These are phyloP conservation scores for Cheirogaleus major DNA, from an alignment of 2,797 vertebrate genomes.

Conservation along the genomic window DNA sequence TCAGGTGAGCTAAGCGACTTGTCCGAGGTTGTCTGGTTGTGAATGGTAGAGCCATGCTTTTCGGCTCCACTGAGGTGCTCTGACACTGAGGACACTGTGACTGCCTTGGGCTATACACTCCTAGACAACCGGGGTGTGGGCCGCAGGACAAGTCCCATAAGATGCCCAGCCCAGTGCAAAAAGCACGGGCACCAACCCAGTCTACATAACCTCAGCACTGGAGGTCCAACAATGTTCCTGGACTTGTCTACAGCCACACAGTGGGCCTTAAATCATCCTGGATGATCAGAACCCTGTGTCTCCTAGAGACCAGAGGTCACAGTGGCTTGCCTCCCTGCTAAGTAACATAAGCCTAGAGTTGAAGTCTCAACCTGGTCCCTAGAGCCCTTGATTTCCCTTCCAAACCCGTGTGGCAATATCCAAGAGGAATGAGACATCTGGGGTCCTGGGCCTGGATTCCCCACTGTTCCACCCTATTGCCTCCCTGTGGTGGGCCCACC, in stretches of 20 bases:
- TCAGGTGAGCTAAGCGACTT: background rate
- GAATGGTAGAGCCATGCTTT: background rate
- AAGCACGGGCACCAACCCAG: background rate
- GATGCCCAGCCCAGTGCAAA: background rate
- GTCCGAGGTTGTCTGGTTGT: background rate
- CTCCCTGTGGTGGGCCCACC: background rate
- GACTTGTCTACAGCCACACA: background rate
- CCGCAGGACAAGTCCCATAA: background rate
- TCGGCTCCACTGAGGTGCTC: background rate
- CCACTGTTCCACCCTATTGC: background rate
- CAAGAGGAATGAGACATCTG: background rate
- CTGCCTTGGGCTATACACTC: background rate
- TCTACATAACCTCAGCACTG: background rate
- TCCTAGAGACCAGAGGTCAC: background rate
- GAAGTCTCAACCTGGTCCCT: background rate
- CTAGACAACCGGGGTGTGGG: fast-evolving
- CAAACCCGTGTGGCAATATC: background rate
- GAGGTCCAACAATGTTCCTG: background rate
- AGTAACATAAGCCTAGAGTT: background rate
- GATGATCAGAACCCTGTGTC: background rate
- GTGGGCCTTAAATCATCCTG: background rate
- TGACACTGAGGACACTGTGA: background rate
- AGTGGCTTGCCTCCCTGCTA: background rate
- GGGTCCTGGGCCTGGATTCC: background rate
- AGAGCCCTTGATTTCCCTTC: background rate